These are phyloP conservation scores for Elgonia sp. DNA, from an alignment of 2,888 invertebrate species.

Conservation along the genomic window DNA sequence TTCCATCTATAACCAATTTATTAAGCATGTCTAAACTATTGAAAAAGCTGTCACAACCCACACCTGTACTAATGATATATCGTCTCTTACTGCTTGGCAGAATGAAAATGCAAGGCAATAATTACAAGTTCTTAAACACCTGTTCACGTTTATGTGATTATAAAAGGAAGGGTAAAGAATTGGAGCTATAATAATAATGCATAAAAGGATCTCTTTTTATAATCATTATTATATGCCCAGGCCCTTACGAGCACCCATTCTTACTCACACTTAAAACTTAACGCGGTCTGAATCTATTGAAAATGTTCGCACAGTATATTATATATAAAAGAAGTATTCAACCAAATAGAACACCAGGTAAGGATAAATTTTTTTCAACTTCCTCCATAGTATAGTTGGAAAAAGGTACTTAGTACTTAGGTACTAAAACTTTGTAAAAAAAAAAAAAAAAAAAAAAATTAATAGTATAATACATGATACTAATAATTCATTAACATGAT, in stretches of 20 bases:
- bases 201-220: conserved; percentile 20
- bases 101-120: conserved; percentile 24
- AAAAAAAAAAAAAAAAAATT: too few relatives aligned
- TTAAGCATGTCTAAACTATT: background rate
- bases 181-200: conserved; percentile 1
- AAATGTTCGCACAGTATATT: background rate
- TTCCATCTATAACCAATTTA: background rate
- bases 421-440: too few relatives aligned
- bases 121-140: conserved; percentile 31
- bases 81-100: background rate
- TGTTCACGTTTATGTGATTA: conserved; percentile 16
- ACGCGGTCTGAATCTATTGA: background rate
- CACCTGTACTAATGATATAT: conserved; percentile 14
- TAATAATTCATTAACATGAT: too few relatives aligned
- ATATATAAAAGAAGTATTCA: too few relatives aligned
- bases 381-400: too few relatives aligned
- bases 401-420: too few relatives aligned
- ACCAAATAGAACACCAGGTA: too few relatives aligned
- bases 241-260: background rate
- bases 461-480: too few relatives aligned
- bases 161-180: conserved; percentile 26
- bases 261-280: background rate
- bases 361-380: too few relatives aligned
- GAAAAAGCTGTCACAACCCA: conserved; percentile 17
- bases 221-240: conserved; percentile 5